Conservation (phyloP, 2,797 vertebrate species). For the Esox masquinongy region DNA sequence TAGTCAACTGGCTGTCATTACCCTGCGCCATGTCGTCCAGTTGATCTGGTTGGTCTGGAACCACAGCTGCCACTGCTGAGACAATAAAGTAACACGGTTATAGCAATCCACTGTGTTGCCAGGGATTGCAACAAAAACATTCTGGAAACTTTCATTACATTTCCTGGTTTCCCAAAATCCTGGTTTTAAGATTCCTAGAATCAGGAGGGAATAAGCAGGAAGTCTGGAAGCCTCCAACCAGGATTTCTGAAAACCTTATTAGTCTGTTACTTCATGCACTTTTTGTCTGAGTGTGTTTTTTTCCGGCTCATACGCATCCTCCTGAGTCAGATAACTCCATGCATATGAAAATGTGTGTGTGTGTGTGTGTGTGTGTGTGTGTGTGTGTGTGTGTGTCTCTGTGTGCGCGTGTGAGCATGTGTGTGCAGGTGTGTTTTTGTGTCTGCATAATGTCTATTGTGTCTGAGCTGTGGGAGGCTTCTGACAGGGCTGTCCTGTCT, state of each 20-base stretch:
- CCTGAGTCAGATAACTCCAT: background rate
- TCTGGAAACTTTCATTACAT: no score
- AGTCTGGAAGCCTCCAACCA: no score
- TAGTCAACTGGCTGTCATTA: conserved; percentile 23
- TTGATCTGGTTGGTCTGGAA: conserved; percentile 33
- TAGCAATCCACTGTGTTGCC: background rate
- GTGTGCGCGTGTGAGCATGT: background rate
- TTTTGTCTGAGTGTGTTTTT: no score
- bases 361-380: background rate
- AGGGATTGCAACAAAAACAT: no score
- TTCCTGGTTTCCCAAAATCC: no score
- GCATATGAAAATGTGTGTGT: background rate
- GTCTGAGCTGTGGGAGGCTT: background rate
- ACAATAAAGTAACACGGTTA: conserved; percentile 1
- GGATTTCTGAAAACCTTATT: background rate
- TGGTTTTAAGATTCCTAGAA: no score
- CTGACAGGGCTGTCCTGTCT: background rate
- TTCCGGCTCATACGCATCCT: background rate
- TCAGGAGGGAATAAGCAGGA: no score
- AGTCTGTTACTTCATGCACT: background rate
- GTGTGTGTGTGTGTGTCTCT: background rate
- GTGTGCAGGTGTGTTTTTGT: background rate
- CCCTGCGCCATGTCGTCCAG: conserved; percentile 49
- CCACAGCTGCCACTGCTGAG: conserved; percentile 32
- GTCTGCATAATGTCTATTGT: background rate